Evolutionary conservation across 2,888 invertebrate species (phyloP).

Genomic region (Sarcophaga caerulescens): DNA sequence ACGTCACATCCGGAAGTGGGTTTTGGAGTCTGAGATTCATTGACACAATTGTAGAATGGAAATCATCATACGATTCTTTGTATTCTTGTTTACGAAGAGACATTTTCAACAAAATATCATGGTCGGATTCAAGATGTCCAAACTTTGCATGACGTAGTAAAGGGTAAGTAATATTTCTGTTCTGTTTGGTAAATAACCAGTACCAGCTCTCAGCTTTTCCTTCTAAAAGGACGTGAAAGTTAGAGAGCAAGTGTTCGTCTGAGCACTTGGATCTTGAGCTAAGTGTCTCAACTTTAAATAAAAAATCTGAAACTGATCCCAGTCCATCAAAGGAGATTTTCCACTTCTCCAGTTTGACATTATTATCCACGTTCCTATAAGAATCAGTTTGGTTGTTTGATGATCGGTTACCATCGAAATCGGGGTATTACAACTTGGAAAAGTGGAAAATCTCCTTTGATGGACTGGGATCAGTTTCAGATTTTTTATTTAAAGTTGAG

Average conservation of each 20-base stretch:
- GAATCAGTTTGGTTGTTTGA: no score
- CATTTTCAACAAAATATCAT: conserved; percentile 32
- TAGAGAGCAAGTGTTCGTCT: background rate
- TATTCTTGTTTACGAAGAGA: conserved; percentile 4
- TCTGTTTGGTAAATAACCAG: background rate
- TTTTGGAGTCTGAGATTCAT: background rate
- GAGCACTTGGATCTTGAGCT: background rate
- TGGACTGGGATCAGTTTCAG: no score
- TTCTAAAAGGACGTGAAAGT: background rate
- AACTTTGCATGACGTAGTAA: background rate
- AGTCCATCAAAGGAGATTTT: background rate
- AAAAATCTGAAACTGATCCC: background rate
- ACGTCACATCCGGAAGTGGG: no score
- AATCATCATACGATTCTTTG: conserved; percentile 14
- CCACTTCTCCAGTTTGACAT: conserved; percentile 3
- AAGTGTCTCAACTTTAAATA: conserved; percentile 2
- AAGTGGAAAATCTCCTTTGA: no score
- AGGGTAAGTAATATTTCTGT: background rate
- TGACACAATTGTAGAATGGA: background rate
- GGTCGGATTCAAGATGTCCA: background rate
- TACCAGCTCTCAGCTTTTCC: background rate
- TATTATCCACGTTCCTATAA: background rate
- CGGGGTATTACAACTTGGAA: no score
- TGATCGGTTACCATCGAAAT: no score
- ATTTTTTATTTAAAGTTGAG: no score